Base-by-base conservation (phyloP, 2,888 invertebrate genomes). In the Ganaspis brasiliensis region DNA sequence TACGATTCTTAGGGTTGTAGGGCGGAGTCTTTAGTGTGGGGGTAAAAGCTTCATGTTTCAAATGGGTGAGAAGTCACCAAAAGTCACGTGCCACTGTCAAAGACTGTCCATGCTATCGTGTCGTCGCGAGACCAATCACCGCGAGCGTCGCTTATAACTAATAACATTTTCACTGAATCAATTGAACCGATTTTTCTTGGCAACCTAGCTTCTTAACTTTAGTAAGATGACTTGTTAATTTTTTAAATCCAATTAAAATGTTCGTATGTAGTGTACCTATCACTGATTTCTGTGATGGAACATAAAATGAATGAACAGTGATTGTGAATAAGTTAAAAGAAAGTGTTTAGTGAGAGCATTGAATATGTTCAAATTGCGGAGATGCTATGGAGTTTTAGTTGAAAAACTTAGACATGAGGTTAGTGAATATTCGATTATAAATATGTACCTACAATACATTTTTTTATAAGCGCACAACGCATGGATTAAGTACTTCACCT, bases 1-100 rank as follows among this genome's bases (percentile, higher is more conserved):
- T 92, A 92, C 78, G 93, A 94, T 91, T 92, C 93, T 90, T 94
- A 94, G 92, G 94, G 95, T 87, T 94, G 94, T 88, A 93, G 94
- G 89, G 95, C 95, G 92, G 94, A 94, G 93, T 93, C 94, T 87
- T 93, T 93, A 82, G 92, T 93, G 94, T 89, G 93, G 94, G 93
- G 94, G 88, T 88, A 89, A 89, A 88, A 88, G 87, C 86, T 87
- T 85, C 80, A 31, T 81, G 82, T 72, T 76, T 77, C 76, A 72
- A 83, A 84, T 87, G 87, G 85, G 85, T 85, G 87, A 88, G 86
- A 89, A 89, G 88, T 89, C 84, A 87, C 84, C 86, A 88, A 87
- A 88, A 90, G 90, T 91, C 91, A 91, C 91, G 91, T 90, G 90
- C 88, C 88, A 84, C 85, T 84, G 86, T 83, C 85, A 85, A 87